phyloP scores from a whole-genome alignment of 2,888 invertebrate species.

The Pammene aurita region DNA sequence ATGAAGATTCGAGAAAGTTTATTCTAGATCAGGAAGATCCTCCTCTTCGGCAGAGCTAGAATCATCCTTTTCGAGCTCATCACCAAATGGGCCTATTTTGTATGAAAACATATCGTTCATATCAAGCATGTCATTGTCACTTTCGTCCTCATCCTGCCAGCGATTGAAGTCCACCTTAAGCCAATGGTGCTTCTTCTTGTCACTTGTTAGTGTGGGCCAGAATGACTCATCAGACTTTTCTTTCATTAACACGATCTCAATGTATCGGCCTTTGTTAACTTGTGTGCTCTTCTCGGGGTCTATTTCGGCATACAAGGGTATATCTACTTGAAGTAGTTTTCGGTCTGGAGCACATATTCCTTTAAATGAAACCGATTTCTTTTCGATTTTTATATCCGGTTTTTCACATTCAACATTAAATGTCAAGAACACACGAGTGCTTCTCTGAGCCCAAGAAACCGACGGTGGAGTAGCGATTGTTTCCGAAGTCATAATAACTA shows the following conservation, averaged over 20 bases:
- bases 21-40: constrained; percentile 87
- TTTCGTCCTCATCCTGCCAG: constrained; percentile 98
- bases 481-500: constrained; percentile 59
- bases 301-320: constrained; percentile 92
- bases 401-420: constrained; percentile 94
- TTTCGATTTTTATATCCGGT: constrained; percentile 88
- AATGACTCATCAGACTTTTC: constrained; percentile 86
- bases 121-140: constrained; percentile 87
- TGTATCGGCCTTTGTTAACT: constrained; percentile 87
- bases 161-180: constrained; percentile 98
- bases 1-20: constrained; percentile 49
- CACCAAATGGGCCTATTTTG: constrained; percentile 64
- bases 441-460: constrained; percentile 97
- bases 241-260: constrained; percentile 88
- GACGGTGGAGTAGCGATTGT: constrained; percentile 82
- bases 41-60: constrained; percentile 90
- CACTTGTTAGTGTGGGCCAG: constrained; percentile 94
- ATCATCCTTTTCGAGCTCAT: constrained; percentile 77
- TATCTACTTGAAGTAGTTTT: constrained; percentile 92
- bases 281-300: constrained; percentile 89
- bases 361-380: constrained; percentile 88
- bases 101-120: constrained; percentile 69
- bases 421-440: constrained; percentile 90
- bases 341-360: constrained; percentile 93
- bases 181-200: constrained; percentile 96